phyloP scores from a whole-genome alignment of 2,113 vertebrate species.

The Ammospiza nelsoni region DNA sequence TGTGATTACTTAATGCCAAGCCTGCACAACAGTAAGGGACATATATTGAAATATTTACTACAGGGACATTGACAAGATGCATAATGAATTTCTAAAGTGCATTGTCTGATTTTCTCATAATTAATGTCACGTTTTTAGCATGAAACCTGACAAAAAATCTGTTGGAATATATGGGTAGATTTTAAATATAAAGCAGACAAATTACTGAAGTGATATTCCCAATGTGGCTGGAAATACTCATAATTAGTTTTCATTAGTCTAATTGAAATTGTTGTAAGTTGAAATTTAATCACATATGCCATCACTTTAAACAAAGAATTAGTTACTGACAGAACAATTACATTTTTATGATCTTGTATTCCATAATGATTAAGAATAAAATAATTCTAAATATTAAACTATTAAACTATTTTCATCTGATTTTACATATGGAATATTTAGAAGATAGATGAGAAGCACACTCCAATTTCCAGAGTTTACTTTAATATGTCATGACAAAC shows the following conservation, averaged over 20 bases:
- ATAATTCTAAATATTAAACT: not conserved
- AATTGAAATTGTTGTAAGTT: not conserved
- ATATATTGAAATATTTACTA: not conserved
- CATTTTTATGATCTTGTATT: not conserved
- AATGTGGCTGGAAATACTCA: not conserved
- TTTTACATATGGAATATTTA: not conserved
- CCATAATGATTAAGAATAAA: not conserved
- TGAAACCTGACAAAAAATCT: not conserved
- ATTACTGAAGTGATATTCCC: not conserved
- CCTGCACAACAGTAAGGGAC: not conserved
- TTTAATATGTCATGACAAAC: not conserved
- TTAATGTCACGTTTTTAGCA: not conserved
- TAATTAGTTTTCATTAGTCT: constrained; percentile 1
- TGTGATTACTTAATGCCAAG: not conserved
- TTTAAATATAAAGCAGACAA: not conserved
- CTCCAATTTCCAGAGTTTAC: not conserved
- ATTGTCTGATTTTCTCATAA: not conserved
- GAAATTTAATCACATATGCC: not conserved
- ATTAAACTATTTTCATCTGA: not conserved
- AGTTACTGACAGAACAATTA: not conserved
- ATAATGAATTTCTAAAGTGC: not conserved
- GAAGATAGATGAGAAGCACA: not conserved
- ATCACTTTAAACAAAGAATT: not conserved
- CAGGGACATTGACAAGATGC: not conserved
- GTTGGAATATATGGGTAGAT: not conserved